phyloP scores from a whole-genome alignment of 1,140 invertebrate genomes.

The Diploscapter pachys region DNA sequence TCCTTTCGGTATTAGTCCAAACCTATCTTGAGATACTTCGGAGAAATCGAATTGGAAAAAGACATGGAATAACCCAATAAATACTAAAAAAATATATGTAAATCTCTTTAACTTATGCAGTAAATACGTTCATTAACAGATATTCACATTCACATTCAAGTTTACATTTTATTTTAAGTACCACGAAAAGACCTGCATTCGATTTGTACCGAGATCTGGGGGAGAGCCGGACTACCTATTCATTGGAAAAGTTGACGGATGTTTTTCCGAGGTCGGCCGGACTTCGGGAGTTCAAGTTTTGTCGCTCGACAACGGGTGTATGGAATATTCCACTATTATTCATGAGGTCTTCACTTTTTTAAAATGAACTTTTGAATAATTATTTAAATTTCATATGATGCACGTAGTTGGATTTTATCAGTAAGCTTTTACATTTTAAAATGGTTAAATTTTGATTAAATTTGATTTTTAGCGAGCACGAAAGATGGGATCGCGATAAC shows the following conservation, averaged over 20 bases:
- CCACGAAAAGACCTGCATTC: conserved; percentile 57
- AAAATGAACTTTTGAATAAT: too few relatives aligned
- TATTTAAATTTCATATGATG: conserved; percentile 40
- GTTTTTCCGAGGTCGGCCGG: conserved; percentile 57
- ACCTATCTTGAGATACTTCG: too few relatives aligned
- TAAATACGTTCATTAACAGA: too few relatives aligned
- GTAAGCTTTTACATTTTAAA: conserved; percentile 24
- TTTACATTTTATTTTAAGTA: conserved; percentile 35
- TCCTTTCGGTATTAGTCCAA: too few relatives aligned
- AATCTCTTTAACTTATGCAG: too few relatives aligned
- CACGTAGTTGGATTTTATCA: conserved; percentile 58
- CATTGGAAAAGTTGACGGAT: conserved; percentile 59
- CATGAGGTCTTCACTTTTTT: conserved; percentile 34
- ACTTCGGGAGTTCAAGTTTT: conserved; percentile 57
- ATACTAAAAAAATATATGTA: too few relatives aligned
- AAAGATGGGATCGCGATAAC: conserved; percentile 57
- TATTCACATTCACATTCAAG: too few relatives aligned
- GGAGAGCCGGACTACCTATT: conserved; percentile 57
- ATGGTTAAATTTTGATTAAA: neutral
- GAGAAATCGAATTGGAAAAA: too few relatives aligned
- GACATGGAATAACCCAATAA: too few relatives aligned
- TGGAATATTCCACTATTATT: conserved; percentile 59
- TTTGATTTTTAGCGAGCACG: conserved; percentile 23
- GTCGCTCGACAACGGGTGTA: conserved; percentile 58
- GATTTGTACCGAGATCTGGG: conserved; percentile 52